These are phyloP conservation scores for Hedya salicella DNA, from an alignment of 2,888 invertebrate genomes.

Conservation along the genomic window DNA sequence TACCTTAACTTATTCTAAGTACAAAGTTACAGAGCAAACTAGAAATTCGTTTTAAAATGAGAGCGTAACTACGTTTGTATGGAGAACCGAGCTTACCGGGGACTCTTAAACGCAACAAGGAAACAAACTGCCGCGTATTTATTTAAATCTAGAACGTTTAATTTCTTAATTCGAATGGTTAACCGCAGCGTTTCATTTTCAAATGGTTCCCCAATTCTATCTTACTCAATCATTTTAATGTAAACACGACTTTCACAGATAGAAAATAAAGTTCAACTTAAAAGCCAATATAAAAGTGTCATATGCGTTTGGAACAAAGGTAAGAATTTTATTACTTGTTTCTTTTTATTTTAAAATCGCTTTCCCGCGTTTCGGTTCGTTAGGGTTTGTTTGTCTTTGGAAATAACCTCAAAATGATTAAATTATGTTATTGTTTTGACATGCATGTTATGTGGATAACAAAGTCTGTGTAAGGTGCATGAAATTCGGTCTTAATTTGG, in stretches of 20 bases:
- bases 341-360: not conserved
- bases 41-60: too few species aligned
- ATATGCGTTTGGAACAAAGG: not conserved
- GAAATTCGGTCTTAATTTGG: constrained; percentile 21
- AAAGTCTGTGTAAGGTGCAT: constrained; percentile 5
- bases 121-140: not conserved
- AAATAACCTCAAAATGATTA: constrained; percentile 14
- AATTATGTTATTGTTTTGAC: constrained; percentile 39
- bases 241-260: not conserved
- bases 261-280: not conserved
- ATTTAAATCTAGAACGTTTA: constrained; percentile 11
- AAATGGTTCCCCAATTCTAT: not conserved
- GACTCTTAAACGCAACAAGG: constrained; percentile 16
- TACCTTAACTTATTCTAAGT: too few species aligned
- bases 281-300: too few species aligned
- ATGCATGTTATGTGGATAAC: constrained; percentile 12
- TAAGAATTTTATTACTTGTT: not conserved
- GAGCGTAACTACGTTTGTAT: too few species aligned
- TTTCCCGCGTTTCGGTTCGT: constrained; percentile 29
- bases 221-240: not conserved
- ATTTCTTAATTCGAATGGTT: constrained; percentile 25
- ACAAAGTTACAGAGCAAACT: too few species aligned
- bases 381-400: constrained; percentile 4
- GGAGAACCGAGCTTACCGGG: too few species aligned
- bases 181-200: constrained; percentile 33